phyloP scores from a whole-genome alignment of 2,888 invertebrate genomes.

The Phytoseiulus persimilis region DNA sequence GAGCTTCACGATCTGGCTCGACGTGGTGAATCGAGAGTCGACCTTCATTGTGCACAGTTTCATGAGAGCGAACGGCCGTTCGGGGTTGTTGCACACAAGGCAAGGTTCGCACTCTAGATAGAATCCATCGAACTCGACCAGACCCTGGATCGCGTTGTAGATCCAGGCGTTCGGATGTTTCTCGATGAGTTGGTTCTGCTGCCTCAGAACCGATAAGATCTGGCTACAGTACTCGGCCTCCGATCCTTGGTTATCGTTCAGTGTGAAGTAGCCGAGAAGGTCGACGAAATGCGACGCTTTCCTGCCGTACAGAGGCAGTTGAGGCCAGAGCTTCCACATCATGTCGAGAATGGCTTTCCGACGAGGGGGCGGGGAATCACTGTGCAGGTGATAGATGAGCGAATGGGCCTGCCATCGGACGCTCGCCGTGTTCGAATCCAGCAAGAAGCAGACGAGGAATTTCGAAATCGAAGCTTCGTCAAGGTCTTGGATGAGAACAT shows the following conservation, averaged over 20 bases:
- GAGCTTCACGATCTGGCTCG: slow-evolving; percentile 91
- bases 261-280: slow-evolving; percentile 82
- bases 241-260: slow-evolving; percentile 60
- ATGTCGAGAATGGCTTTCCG: slow-evolving; percentile 63
- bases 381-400: slow-evolving; percentile 60
- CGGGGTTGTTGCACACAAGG: slow-evolving; percentile 93
- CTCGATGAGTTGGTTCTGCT: slow-evolving; percentile 78
- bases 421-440: slow-evolving; percentile 84
- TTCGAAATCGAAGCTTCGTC: slow-evolving; percentile 59
- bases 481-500: slow-evolving; percentile 63
- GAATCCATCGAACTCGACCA: slow-evolving; percentile 88
- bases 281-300: slow-evolving; percentile 95
- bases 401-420: slow-evolving; percentile 94
- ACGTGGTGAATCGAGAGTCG: slow-evolving; percentile 95
- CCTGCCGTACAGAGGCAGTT: slow-evolving; percentile 77
- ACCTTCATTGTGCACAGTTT: slow-evolving; percentile 87
- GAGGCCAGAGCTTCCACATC: slow-evolving; percentile 84
- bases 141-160: slow-evolving; percentile 82
- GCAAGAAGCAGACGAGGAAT: slow-evolving; percentile 78
- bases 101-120: slow-evolving; percentile 95
- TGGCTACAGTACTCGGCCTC: slow-evolving; percentile 69
- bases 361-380: slow-evolving; percentile 67
- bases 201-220: slow-evolving; percentile 71
- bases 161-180: slow-evolving; percentile 88
- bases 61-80: slow-evolving; percentile 79